phyloP scores from a whole-genome alignment of 2,113 vertebrate genomes.

The Lampris megalopsis region DNA sequence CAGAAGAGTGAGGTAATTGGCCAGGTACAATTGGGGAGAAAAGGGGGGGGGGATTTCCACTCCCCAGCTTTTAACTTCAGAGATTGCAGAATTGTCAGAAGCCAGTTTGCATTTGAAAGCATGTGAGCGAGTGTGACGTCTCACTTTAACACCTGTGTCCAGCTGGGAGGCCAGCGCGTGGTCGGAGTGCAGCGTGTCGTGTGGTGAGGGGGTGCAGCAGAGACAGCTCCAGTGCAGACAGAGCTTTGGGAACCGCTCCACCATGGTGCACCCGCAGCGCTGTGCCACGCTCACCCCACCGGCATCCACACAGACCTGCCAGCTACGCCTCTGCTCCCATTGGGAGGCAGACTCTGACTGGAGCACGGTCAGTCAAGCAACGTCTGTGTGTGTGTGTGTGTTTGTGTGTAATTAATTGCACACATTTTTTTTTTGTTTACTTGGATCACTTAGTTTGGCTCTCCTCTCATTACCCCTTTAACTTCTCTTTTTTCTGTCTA shows the following conservation, averaged over 20 bases:
- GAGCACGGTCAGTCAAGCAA: conserved; percentile 69
- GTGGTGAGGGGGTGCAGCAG: conserved; percentile 87
- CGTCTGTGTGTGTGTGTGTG: neutral
- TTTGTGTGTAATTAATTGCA: conserved; percentile 1
- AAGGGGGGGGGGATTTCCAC: too few species aligned
- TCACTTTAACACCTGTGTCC: conserved; percentile 7
- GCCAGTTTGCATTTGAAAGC: neutral
- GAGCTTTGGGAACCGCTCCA: conserved; percentile 87
- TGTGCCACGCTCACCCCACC: conserved; percentile 82
- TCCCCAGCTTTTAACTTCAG: too few species aligned
- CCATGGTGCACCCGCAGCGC: conserved; percentile 88
- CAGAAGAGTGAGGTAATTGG: too few species aligned
- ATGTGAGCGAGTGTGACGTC: neutral
- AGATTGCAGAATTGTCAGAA: too few species aligned
- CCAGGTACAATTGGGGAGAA: too few species aligned
- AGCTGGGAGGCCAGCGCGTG: conserved; percentile 90
- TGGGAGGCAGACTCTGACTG: conserved; percentile 89
- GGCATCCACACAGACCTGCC: conserved; percentile 85
- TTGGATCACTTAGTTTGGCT: neutral
- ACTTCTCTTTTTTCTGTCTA: neutral
- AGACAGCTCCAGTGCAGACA: conserved; percentile 92
- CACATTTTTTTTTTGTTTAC: neutral
- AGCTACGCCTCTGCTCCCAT: conserved; percentile 86
- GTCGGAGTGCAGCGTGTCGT: conserved; percentile 91
- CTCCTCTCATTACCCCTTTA: neutral